These are phyloP conservation scores for Brienomyrus longianalis DNA, from an alignment of 2,113 vertebrate genomes.

Conservation along the genomic window DNA sequence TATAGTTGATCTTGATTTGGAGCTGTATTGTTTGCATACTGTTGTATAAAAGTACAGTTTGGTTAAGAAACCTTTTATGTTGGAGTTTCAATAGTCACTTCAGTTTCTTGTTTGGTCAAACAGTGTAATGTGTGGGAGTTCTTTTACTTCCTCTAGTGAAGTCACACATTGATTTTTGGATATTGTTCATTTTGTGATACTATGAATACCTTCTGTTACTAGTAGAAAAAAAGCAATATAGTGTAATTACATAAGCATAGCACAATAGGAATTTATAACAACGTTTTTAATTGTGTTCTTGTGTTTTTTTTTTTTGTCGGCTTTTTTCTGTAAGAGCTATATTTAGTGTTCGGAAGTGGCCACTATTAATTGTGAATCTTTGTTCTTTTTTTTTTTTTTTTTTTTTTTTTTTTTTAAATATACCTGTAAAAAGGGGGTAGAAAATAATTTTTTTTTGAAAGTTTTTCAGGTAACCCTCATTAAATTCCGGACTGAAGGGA, in stretches of 20 bases:
- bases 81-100: background rate
- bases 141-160: background rate
- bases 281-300: background rate
- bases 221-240: background rate
- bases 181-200: background rate
- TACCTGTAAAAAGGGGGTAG: background rate
- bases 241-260: background rate
- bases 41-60: background rate
- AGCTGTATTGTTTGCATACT: background rate
- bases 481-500: background rate
- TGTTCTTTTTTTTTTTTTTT: too few species aligned
- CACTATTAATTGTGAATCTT: background rate
- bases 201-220: background rate
- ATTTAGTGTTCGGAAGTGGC: background rate
- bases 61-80: background rate
- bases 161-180: background rate
- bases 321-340: background rate
- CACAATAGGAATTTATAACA: background rate
- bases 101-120: background rate
- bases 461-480: background rate
- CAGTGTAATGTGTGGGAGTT: background rate
- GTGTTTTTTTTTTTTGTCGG: background rate
- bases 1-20: background rate
- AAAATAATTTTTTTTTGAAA: background rate
- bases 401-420: too few species aligned